These are phyloP conservation scores for Sciurus carolinensis DNA, from an alignment of 2,797 vertebrate genomes.

Conservation along the genomic window DNA sequence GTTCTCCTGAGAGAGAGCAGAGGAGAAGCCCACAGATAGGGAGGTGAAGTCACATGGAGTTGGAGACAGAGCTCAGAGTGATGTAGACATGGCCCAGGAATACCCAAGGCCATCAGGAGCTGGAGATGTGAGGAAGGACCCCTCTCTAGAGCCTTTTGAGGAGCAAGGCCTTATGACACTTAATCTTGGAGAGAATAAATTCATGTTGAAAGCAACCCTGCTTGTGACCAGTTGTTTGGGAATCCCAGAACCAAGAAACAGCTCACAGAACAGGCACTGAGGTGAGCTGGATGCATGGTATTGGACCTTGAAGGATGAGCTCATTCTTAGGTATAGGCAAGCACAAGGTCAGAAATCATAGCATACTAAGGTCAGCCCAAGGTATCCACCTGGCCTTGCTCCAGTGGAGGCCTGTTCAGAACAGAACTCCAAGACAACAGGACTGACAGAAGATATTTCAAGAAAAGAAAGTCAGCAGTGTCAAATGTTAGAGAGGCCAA, in stretches of 20 bases:
- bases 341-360: too few species aligned
- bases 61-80: neutral
- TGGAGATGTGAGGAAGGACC: neutral
- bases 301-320: neutral
- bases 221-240: neutral
- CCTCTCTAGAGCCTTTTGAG: neutral
- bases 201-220: neutral
- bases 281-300: fast-evolving
- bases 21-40: neutral
- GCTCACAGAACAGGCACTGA: too few species aligned
- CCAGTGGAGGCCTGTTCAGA: neutral
- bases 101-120: neutral
- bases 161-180: neutral
- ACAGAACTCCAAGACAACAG: neutral
- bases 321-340: neutral
- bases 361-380: too few species aligned
- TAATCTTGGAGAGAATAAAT: neutral
- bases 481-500: neutral
- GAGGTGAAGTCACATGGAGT: neutral
- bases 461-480: neutral
- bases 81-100: neutral
- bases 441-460: neutral
- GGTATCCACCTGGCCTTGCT: neutral
- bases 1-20: neutral
- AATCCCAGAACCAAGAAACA: neutral